Evolutionary conservation across 1,140 invertebrate genomes (phyloP), one percentile per base, ranked within the genome.

Genomic region (Sycobia sp.): DNA sequence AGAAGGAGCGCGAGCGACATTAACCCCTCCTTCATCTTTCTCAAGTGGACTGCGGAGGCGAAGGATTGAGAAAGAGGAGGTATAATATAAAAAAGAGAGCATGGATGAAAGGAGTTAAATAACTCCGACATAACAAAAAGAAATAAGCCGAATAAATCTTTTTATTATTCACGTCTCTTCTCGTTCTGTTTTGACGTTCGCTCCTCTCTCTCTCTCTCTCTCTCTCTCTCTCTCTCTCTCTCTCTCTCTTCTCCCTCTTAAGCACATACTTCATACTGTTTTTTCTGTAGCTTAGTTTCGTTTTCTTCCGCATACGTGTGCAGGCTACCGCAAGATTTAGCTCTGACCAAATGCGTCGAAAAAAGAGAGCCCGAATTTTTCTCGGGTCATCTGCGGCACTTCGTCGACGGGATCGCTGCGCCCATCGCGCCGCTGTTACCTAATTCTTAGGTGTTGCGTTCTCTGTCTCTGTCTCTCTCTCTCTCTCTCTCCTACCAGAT

Each of bases 141-240:
- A n/a, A n/a, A n/a, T 7, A 78, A 78, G 78, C 74, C 77, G 77
- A 81, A 81, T 81, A 81, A 81, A 81, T 81, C 78, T 80, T 81
- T 80, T 80, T 80, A 81, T 81, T 78, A 81, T 81, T 76, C 72
- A 67, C 75, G 73, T 73, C 72, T 69, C 69, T 60, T 70, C 71
- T 49, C 57, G 61, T 62, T 64, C 65, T 59, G 65, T 63, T 59
- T 16, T 36, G 39, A 67, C 69, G 67, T 69, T 61, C 71, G 71
- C 73, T 68, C 68, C 69, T 65, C 32, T 53, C 25, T 25, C 50
- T 60, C 56, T 27, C 25, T 32, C 47, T 27, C 9, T 36, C 25
- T 32, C n/a, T 11, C 54, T 38, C n/a, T 22, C 55, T 64, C 20
- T 11, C 41, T 18, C 41, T 4, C 41, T 4, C 11, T 49, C 47